Evolutionary conservation across 2,797 vertebrate species (phyloP).

Genomic region (Mareca strepera): DNA sequence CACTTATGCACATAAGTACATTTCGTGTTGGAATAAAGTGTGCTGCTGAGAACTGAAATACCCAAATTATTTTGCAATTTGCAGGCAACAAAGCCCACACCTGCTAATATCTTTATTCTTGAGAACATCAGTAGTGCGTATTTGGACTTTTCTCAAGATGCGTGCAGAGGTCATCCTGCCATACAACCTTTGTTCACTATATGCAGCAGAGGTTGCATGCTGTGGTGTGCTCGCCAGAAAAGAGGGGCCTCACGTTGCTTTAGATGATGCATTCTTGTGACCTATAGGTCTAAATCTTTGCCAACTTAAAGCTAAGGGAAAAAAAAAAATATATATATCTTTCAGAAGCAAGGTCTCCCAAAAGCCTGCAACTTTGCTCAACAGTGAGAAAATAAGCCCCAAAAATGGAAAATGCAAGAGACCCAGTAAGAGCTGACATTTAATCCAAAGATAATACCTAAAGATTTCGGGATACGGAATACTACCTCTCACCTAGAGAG

Average conservation of each 20-base stretch:
- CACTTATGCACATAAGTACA: background rate
- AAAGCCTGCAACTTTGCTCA: background rate
- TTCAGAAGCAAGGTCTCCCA: background rate
- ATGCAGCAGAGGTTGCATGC: background rate
- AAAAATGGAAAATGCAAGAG: background rate
- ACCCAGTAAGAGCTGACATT: background rate
- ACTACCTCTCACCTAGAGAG: background rate
- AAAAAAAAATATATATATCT: background rate
- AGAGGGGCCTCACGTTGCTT: background rate
- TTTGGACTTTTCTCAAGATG: background rate
- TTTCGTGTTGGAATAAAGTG: accelerated
- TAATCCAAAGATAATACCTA: background rate
- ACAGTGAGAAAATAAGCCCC: background rate
- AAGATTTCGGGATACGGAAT: background rate
- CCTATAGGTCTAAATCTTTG: background rate
- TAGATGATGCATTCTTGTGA: background rate
- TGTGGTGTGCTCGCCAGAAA: background rate
- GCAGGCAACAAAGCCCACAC: too few relatives aligned
- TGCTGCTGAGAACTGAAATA: background rate
- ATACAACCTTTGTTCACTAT: accelerated
- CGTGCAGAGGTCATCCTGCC: accelerated
- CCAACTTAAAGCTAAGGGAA: background rate
- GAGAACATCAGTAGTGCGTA: background rate
- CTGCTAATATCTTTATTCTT: background rate
- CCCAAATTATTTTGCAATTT: background rate